phyloP scores from a whole-genome alignment of 2,797 vertebrate species.

The Crax fasciolata region DNA sequence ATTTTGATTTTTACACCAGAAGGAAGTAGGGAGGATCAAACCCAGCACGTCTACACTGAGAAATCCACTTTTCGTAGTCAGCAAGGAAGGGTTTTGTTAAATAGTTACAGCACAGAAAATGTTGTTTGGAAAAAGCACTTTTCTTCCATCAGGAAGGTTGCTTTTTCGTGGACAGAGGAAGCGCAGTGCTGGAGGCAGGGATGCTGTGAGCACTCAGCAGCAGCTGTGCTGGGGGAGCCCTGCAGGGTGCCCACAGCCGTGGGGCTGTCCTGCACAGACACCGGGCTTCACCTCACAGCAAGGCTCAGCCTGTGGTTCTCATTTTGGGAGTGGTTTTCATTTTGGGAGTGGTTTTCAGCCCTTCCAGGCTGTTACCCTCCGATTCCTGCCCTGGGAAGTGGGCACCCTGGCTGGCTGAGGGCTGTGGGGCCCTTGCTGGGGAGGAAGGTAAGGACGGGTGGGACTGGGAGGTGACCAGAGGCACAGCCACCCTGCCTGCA shows the following conservation, averaged over 20 bases:
- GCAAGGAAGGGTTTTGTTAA: background rate
- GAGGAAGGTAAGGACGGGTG: background rate
- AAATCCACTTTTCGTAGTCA: constrained; percentile 1
- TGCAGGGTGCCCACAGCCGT: fast-evolving
- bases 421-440: background rate
- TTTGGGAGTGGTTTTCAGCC: background rate
- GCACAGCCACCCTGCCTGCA: fast-evolving
- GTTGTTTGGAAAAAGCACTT: background rate
- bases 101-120: background rate
- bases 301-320: background rate
- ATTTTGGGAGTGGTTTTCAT: background rate
- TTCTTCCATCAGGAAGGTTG: background rate
- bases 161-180: background rate
- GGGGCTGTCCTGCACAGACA: background rate
- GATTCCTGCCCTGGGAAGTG: background rate
- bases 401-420: background rate
- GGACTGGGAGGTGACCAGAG: background rate
- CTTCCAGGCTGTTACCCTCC: background rate
- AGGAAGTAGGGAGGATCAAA: background rate
- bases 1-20: constrained; percentile 44
- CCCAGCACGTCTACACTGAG: background rate
- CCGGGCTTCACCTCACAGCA: background rate
- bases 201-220: background rate
- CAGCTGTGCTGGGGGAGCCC: background rate
- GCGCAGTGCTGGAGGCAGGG: background rate